phyloP scores from a whole-genome alignment of 2,797 vertebrate genomes.

The Chanos chanos region DNA sequence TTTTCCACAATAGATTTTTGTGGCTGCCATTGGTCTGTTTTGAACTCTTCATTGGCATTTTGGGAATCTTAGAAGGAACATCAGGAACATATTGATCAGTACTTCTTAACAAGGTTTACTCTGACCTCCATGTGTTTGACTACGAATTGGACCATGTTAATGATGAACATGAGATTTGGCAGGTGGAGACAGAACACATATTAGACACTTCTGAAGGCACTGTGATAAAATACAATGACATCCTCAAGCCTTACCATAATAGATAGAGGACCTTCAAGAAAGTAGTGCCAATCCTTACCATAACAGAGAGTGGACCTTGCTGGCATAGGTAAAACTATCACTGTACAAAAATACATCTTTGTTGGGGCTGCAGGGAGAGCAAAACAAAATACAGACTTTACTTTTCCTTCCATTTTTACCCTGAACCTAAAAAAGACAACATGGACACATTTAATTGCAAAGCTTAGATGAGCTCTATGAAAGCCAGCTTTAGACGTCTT shows the following conservation, averaged over 20 bases:
- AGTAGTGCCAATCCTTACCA: slow-evolving; percentile 13
- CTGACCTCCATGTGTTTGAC: not conserved
- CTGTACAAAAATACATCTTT: slow-evolving; percentile 1
- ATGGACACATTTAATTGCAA: not conserved
- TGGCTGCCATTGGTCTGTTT: no score
- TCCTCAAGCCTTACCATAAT: not conserved
- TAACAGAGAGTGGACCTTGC: no score
- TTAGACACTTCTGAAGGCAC: not conserved
- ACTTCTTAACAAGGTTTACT: slow-evolving; percentile 5
- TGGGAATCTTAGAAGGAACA: not conserved
- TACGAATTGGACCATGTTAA: slow-evolving; percentile 5
- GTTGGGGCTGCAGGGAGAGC: not conserved
- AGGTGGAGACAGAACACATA: not conserved
- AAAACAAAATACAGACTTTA: not conserved
- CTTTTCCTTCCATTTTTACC: slow-evolving; percentile 22
- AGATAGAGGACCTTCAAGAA: not conserved
- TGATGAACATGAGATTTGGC: slow-evolving; percentile 15
- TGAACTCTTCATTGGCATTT: no score
- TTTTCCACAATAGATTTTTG: no score
- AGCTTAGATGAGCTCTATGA: slow-evolving; percentile 27
- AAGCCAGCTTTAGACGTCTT: not conserved
- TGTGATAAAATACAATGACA: slow-evolving; percentile 1
- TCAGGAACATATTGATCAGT: rapidly evolving
- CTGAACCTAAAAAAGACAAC: not conserved
- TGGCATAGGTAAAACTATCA: slow-evolving; percentile 21